Evolutionary conservation across 35 echinoderm and acorn worm species (phyloP), one percentile per base, ranked within the genome.

Genomic region (Anneissia japonica): DNA sequence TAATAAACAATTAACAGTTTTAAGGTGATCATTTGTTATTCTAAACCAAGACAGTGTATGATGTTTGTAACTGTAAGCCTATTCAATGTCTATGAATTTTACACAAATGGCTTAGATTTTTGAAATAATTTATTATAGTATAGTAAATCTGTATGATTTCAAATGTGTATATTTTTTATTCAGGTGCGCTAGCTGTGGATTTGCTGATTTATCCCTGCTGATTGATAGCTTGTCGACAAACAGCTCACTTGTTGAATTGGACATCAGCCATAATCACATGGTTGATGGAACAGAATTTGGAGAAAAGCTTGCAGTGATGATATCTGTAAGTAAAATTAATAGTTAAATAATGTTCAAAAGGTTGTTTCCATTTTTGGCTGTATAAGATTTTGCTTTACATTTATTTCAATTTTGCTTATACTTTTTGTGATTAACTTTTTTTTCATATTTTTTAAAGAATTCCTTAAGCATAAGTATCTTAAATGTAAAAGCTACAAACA

Each of bases 241-340:
- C 35, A 34, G 36, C 34, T 81, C 73, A 32, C 73, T 92, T 9
- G 46, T 34, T 26, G 85, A 81, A 51, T 79, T 92, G 35, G 84
- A 92, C 77, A 3, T 87, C 64, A 92, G 90, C 80, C 90, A 92
- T 39, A 92, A 92, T 76, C 90, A 92, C 7, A 82, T 92, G 16
- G 80, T 37, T 34, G 37, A 92, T 77, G 80, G 90, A n/a, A 39
- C 33, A 35, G 43, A 77, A 29, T 87, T 86, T 83, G 79, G 74
- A 39, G 32, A 37, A 34, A 41, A 35, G 36, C 76, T 92, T 4
- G 81, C 36, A 64, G 74, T 10, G 12, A 17, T 92, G 17, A 31
- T 92, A 40, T n/a, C 80, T 32, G 90, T 92, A 46, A 83, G 76
- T 38, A 30, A 64, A 38, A 28, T 30, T 34, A 76, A 30, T 26